These are phyloP conservation scores for Buteo buteo DNA, from an alignment of 2,113 vertebrate species.

Conservation along the genomic window DNA sequence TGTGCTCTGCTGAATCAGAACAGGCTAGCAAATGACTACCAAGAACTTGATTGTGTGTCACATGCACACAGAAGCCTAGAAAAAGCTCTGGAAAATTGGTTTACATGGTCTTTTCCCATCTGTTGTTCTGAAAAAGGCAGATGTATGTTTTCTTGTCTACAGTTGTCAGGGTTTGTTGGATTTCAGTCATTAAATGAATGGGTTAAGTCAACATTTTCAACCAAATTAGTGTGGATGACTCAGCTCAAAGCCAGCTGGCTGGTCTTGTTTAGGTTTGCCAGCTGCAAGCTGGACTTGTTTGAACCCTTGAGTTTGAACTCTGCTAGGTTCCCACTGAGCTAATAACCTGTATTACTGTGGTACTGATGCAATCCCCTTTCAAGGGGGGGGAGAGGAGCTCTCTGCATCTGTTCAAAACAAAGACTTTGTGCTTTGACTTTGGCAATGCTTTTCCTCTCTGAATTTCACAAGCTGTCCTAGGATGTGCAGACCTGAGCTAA, in stretches of 20 bases:
- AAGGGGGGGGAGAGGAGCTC: background rate
- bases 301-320: background rate
- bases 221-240: background rate
- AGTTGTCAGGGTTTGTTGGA: background rate
- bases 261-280: constrained; percentile 34
- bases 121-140: background rate
- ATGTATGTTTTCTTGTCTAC: background rate
- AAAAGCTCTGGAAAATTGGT: constrained; percentile 7
- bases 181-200: background rate
- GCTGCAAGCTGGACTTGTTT: constrained; percentile 29
- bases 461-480: background rate
- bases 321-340: background rate
- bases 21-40: background rate
- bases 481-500: background rate
- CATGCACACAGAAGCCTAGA: background rate
- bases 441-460: background rate
- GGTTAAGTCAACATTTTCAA: constrained; percentile 9
- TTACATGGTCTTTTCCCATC: background rate
- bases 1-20: background rate
- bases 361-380: background rate
- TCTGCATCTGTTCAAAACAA: background rate
- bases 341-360: background rate
- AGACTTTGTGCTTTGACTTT: background rate
- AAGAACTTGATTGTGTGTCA: background rate
- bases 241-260: constrained; percentile 16